Evolutionary conservation across 2,797 vertebrate species (phyloP), one percentile per base, ranked within the genome.

Genomic region (Meriones psammophilus): DNA sequence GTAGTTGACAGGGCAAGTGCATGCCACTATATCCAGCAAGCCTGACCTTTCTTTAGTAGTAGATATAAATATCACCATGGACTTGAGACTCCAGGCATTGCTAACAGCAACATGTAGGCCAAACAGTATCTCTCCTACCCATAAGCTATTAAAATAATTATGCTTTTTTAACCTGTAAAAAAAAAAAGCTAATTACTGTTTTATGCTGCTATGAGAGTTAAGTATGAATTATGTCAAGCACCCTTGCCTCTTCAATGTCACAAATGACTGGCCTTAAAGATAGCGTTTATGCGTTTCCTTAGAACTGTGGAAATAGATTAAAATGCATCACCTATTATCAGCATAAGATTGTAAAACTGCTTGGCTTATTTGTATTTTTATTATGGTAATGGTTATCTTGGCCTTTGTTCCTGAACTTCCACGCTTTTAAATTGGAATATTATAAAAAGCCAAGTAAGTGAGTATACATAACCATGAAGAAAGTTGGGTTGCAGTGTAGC

Each of bases 221-320:
- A 89, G 60, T 87, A 87, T 42, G 77, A 17, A 58, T 28, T 69
- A 69, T 15, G 78, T 7, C 17, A 84, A 89, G n/a, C 8, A 78
- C 17, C 56, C 71, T 36, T 88, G 24, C 74, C 28, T 89, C 46
- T 77, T 88, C 12, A 54, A 68, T 84, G 93, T 95, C 85, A 14
- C 22, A 17, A 94, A 85, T 93, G 66, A 88, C 91, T 74, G 91
- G 68, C 87, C 85, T 62, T 88, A 92, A 93, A 94, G 73, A 79
- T 3, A 79, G 36, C 46, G 93, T 92, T 74, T 83, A 13, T 86
- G 26, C 28, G 26, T 88, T 96, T 13, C 22, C 6, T 28, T 28
- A 78, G 58, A 78, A 92, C 20, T 78, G 26, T 39, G 50, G 22
- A 88, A 71, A 92, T 46, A 93, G 46, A 88, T 79, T 73, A 93